These are phyloP conservation scores for Drosophila quinaria DNA, from an alignment of 2,888 invertebrate genomes.

Conservation along the genomic window DNA sequence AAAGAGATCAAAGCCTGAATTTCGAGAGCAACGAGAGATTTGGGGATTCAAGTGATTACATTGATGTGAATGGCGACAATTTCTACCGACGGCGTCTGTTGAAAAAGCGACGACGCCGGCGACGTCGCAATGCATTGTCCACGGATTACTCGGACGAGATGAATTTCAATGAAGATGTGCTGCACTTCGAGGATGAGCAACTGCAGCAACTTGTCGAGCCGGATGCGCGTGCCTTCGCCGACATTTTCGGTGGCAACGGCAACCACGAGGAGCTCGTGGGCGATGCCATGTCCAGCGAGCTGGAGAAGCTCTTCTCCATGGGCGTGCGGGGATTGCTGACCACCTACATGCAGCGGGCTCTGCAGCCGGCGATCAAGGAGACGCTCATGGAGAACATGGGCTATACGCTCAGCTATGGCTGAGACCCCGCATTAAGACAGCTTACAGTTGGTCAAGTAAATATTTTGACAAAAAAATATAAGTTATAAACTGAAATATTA, in stretches of 20 bases:
- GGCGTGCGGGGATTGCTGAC: conserved; percentile 93
- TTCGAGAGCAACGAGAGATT: conserved; percentile 57
- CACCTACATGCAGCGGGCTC: conserved; percentile 93
- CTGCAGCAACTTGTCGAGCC: conserved; percentile 81
- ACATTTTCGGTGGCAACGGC: conserved; percentile 72
- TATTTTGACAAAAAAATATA: background rate
- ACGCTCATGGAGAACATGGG: conserved; percentile 95
- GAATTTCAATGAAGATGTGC: conserved; percentile 81
- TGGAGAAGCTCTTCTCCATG: conserved; percentile 94
- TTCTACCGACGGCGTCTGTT: conserved; percentile 67
- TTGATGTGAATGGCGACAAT: conserved; percentile 66
- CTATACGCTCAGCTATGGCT: conserved; percentile 94
- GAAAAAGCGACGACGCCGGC: conserved; percentile 62
- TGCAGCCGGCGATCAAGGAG: conserved; percentile 94
- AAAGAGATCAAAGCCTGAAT: conserved; percentile 59
- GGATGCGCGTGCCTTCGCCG: conserved; percentile 84
- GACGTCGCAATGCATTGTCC: conserved; percentile 41
- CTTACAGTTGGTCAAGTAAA: conserved; percentile 5
- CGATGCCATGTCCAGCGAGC: conserved; percentile 91
- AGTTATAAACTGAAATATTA: background rate
- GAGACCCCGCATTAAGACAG: conserved; percentile 43
- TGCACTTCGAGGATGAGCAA: conserved; percentile 79
- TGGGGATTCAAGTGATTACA: conserved; percentile 55
- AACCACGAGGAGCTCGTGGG: conserved; percentile 86
- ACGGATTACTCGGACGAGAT: conserved; percentile 64